Evolutionary conservation across 1,140 invertebrate species (phyloP).

Genomic region (Ceratina japonica): DNA sequence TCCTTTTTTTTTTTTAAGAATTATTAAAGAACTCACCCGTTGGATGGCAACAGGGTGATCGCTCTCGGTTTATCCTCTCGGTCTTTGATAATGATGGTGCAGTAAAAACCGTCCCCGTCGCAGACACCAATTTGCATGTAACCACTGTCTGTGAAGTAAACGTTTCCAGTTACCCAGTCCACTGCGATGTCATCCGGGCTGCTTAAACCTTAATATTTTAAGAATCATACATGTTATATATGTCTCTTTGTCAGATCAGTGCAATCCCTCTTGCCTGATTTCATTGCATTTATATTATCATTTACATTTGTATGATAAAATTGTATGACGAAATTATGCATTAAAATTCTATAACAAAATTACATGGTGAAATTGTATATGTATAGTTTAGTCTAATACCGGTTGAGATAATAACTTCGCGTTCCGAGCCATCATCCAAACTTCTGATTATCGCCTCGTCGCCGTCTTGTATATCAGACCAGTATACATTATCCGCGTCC

Average conservation of each 20-base stretch:
- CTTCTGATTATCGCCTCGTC: constrained; percentile 84
- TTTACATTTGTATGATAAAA: too few species aligned
- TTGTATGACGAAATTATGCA: too few species aligned
- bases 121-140: constrained; percentile 88
- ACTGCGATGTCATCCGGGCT: constrained; percentile 88
- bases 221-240: too few species aligned
- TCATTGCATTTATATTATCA: too few species aligned
- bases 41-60: constrained; percentile 82
- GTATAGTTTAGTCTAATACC: constrained; percentile 62
- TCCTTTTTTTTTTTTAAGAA: neutral
- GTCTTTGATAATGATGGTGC: constrained; percentile 82
- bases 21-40: constrained; percentile 77
- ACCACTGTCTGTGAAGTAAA: constrained; percentile 89
- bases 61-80: constrained; percentile 82
- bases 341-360: too few species aligned
- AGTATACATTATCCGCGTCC: constrained; percentile 85
- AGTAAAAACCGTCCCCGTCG: constrained; percentile 81
- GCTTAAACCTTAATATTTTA: constrained; percentile 81
- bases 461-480: constrained; percentile 85
- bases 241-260: too few species aligned
- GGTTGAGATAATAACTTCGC: constrained; percentile 79
- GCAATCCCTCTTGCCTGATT: too few species aligned
- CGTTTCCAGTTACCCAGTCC: constrained; percentile 89
- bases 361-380: neutral
- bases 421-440: constrained; percentile 79